Conservation (phyloP, 2,888 invertebrate species). For the Volucella bombylans region DNA sequence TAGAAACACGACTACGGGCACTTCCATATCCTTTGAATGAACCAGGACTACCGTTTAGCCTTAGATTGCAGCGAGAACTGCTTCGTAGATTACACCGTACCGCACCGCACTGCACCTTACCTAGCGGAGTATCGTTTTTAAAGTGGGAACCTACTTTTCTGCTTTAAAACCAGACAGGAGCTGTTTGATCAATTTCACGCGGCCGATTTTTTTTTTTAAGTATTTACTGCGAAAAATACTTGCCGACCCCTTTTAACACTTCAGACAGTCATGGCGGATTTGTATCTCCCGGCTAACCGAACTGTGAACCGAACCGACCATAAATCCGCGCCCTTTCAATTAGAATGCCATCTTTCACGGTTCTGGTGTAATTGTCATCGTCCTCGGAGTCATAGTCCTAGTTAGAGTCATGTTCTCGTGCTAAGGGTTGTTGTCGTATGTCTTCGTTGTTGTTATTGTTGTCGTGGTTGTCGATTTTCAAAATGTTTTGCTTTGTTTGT, state of each 20-base stretch:
- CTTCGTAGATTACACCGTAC: too few species aligned
- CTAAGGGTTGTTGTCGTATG: conserved; percentile 46
- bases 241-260: conserved; percentile 29
- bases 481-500: conserved; percentile 22
- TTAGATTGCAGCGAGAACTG: conserved; percentile 14
- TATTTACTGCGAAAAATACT: background rate
- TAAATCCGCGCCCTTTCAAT: conserved; percentile 43
- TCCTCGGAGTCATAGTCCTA: conserved; percentile 33
- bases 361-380: conserved; percentile 39
- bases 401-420: conserved; percentile 13
- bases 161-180: background rate
- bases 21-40: conserved; percentile 5
- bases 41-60: conserved; percentile 35
- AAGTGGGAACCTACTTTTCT: conserved; percentile 16
- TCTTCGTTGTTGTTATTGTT: conserved; percentile 35
- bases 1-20: too few species aligned
- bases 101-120: background rate
- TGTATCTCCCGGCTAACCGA: conserved; percentile 34
- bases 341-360: conserved; percentile 52
- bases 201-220: background rate
- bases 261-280: background rate
- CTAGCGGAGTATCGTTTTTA: conserved; percentile 9
- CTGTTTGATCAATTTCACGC: conserved; percentile 68
- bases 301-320: conserved; percentile 39
- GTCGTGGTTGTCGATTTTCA: background rate